These are phyloP conservation scores for Hydra vulgaris DNA, from an alignment of 30 jellyfish, hydroid and myxozoan genomes.

Conservation along the genomic window DNA sequence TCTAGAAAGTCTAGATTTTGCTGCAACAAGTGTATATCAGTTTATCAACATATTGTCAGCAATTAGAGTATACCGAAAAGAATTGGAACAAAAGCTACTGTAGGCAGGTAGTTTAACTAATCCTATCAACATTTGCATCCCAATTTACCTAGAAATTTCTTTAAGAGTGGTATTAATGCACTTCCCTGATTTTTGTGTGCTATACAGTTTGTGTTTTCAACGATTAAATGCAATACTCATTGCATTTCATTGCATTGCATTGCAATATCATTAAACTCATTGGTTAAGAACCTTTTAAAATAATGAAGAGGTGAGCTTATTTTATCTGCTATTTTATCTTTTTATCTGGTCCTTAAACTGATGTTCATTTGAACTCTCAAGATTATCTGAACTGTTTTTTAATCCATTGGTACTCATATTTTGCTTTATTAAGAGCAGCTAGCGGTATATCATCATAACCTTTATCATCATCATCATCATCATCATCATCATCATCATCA, in stretches of 20 bases:
- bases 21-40: conserved; percentile 28
- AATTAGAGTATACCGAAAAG: conserved; percentile 19
- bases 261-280: no score
- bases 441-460: conserved; percentile 10
- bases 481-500: conserved; percentile 24
- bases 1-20: conserved; percentile 24
- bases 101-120: conserved; percentile 32
- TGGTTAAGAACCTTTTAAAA: no score
- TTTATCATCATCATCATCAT: conserved; percentile 15
- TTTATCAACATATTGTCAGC: conserved; percentile 29
- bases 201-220: not conserved
- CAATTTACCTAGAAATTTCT: conserved; percentile 27
- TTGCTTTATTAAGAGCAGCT: conserved; percentile 16
- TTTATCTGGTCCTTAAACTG: conserved; percentile 30
- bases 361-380: no score
- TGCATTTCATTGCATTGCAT: no score
- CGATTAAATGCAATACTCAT: no score
- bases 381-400: conserved; percentile 28
- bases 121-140: conserved; percentile 45
- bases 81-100: conserved; percentile 45
- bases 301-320: no score
- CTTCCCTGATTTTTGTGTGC: no score
- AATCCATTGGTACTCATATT: no score
- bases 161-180: no score
- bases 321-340: no score